Percentiles rank a stretch among this genome's conserved stretches.
Evolutionary conservation across 2,797 vertebrate genomes (phyloP).

Genomic region (Leucoraja ocellata): DNA sequence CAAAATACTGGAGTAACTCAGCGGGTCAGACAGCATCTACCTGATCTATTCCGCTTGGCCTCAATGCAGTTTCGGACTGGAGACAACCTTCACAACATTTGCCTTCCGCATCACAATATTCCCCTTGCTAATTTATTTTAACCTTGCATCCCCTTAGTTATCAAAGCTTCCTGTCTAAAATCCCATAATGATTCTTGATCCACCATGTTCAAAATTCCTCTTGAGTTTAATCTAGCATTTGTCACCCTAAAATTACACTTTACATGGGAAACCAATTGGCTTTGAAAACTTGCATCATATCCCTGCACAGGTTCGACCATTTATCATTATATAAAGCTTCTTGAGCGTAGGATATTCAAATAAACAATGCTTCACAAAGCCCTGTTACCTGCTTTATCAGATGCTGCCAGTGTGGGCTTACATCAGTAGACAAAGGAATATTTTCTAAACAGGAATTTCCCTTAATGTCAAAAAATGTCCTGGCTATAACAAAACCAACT

Average conservation of each 20-base stretch:
- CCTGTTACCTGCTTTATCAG: background rate
- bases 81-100: background rate
- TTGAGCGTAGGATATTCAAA: background rate
- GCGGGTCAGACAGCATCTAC: no score
- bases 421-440: background rate
- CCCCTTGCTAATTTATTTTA: background rate
- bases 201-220: background rate
- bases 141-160: background rate
- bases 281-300: background rate
- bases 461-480: background rate
- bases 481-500: background rate
- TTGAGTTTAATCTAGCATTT: background rate
- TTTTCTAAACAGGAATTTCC: background rate
- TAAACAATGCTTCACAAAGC: background rate
- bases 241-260: background rate
- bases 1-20: no score
- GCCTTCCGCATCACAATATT: background rate
- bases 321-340: no score
- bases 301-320: background rate
- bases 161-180: background rate
- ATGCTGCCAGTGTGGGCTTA: background rate
- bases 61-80: background rate
- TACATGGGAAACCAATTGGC: background rate
- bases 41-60: no score
- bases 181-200: background rate